phyloP scores from a whole-genome alignment of 2,113 vertebrate species.

The Corvus cornix region DNA sequence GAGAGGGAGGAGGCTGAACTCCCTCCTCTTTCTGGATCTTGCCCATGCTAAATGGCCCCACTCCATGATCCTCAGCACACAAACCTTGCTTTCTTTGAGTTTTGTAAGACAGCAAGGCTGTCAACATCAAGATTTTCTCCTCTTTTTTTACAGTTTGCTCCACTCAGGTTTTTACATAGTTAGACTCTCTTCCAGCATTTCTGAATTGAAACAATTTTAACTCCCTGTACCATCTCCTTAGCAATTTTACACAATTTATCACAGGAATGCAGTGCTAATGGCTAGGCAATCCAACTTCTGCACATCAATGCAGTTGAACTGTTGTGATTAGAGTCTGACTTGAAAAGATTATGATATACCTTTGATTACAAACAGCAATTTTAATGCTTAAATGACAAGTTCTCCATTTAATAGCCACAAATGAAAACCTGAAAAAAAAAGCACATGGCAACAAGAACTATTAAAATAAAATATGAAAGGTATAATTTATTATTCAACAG shows the following conservation, averaged over 20 bases:
- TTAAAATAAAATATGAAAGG: background rate
- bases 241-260: background rate
- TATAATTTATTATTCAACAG: background rate
- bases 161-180: background rate
- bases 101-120: background rate
- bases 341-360: background rate
- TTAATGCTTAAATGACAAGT: background rate
- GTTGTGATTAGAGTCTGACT: background rate
- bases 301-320: background rate
- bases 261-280: background rate
- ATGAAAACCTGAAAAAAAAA: background rate
- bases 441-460: background rate
- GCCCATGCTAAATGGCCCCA: fast-evolving
- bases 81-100: background rate
- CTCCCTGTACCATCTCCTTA: background rate
- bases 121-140: background rate
- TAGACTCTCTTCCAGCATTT: background rate
- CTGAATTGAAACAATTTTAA: background rate
- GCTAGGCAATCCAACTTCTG: background rate
- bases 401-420: background rate
- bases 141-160: background rate
- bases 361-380: background rate
- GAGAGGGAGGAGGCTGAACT: background rate
- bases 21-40: background rate
- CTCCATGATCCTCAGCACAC: background rate